These are phyloP conservation scores for Caenorhabditis japonica DNA, from an alignment of 2,888 invertebrate species.

Conservation along the genomic window DNA sequence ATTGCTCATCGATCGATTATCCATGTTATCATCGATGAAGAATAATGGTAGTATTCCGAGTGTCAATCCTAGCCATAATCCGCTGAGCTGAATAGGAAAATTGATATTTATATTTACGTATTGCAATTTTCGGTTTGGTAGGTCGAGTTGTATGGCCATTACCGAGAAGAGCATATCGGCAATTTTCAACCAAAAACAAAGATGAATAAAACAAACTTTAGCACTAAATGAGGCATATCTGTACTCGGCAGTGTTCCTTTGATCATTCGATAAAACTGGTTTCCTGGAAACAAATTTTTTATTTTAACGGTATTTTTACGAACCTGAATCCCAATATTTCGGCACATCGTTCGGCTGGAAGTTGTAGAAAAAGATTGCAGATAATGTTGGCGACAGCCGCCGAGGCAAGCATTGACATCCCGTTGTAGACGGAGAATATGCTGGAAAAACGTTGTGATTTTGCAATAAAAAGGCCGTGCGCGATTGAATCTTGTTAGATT, in stretches of 20 bases:
- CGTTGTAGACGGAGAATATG: conserved; percentile 51
- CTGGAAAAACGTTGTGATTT: conserved; percentile 13
- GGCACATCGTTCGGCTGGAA: conserved; percentile 31
- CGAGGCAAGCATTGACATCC: conserved; percentile 54
- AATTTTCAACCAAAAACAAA: too few relatives aligned
- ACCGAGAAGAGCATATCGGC: too few relatives aligned
- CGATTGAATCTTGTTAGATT: too few relatives aligned
- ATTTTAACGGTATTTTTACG: neutral
- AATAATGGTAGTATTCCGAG: conserved; percentile 48
- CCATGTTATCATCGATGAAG: conserved; percentile 47
- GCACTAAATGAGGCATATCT: conserved; percentile 14
- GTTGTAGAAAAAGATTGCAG: conserved; percentile 43
- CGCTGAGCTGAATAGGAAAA: conserved; percentile 30
- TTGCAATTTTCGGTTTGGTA: neutral
- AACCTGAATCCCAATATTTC: conserved; percentile 32
- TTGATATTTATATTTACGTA: neutral
- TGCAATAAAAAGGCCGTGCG: neutral
- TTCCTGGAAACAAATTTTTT: conserved; percentile 24
- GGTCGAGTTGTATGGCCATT: too few relatives aligned
- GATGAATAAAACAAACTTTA: conserved; percentile 13
- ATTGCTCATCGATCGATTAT: conserved; percentile 12
- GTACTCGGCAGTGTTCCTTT: conserved; percentile 44
- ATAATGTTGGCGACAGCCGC: conserved; percentile 50
- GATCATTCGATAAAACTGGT: conserved; percentile 38
- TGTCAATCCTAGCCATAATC: conserved; percentile 41